phyloP scores from a whole-genome alignment of 2,888 invertebrate species.

The Tipula lateralis region DNA sequence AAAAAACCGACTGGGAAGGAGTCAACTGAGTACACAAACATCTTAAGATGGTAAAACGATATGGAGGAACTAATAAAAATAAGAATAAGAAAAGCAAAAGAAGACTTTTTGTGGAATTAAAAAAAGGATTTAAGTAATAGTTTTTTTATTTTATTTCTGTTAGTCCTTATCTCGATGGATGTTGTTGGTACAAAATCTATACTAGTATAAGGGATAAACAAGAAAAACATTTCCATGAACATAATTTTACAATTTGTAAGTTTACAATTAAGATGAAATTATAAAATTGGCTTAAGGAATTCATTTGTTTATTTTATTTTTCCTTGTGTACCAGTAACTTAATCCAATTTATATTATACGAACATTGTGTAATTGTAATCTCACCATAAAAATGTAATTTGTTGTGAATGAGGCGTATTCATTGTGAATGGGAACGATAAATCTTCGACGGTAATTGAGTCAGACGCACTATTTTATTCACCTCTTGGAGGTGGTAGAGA shows the following conservation, averaged over 20 bases:
- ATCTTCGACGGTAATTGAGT: not conserved
- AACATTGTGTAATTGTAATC: not conserved
- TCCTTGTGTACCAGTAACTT: not conserved
- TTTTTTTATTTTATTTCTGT: not conserved
- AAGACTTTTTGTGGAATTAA: not conserved
- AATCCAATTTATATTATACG: not conserved
- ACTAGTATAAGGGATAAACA: not conserved
- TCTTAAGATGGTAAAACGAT: not conserved
- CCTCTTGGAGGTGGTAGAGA: too few relatives aligned
- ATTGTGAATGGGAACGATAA: not conserved
- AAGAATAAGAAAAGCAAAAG: not conserved
- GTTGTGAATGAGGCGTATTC: not conserved
- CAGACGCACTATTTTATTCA: not conserved
- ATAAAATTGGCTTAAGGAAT: slow-evolving; percentile 5
- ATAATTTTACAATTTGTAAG: slow-evolving; percentile 14
- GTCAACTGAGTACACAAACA: not conserved
- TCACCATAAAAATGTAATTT: not conserved
- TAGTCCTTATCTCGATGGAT: not conserved
- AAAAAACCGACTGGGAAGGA: not conserved
- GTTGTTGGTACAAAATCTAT: not conserved
- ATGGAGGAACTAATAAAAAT: not conserved
- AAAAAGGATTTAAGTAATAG: slow-evolving; percentile 7
- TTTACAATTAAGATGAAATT: slow-evolving; percentile 19
- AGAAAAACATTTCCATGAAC: not conserved
- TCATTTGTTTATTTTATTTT: not conserved